Evolutionary conservation across 1,140 invertebrate genomes (phyloP).

Genomic region (Aricia agestis): DNA sequence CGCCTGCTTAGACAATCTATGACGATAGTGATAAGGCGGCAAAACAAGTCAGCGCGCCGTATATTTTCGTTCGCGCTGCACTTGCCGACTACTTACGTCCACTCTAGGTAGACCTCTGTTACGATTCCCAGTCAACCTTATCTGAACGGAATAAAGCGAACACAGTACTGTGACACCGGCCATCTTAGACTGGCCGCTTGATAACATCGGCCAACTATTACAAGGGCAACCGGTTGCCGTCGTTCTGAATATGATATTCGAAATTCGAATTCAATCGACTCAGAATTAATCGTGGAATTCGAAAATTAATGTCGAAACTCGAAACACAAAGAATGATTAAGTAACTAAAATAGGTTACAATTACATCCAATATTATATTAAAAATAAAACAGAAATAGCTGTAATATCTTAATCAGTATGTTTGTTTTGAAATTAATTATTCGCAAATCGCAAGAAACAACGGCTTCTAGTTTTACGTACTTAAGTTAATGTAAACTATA

Average conservation of each 20-base stretch:
- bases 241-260: constrained; percentile 71
- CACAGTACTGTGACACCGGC: constrained; percentile 43
- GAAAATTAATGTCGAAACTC: not conserved
- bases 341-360: too few species aligned
- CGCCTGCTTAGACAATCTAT: constrained; percentile 40
- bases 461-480: too few species aligned
- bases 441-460: too few species aligned
- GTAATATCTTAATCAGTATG: too few species aligned
- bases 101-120: constrained; percentile 46
- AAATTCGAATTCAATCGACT: constrained; percentile 62
- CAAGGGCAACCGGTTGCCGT: constrained; percentile 71
- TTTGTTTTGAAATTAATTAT: too few species aligned
- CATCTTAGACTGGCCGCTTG: constrained; percentile 46
- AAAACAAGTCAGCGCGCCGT: constrained; percentile 71
- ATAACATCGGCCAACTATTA: constrained; percentile 75
- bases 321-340: not conserved
- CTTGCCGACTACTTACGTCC: constrained; percentile 67
- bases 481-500: too few species aligned
- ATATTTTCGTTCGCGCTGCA: constrained; percentile 74
- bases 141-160: constrained; percentile 31
- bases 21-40: constrained; percentile 69
- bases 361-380: too few species aligned
- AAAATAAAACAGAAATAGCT: not conserved
- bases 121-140: constrained; percentile 38
- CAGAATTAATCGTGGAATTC: constrained; percentile 44